Percentiles rank a stretch among this genome's conserved stretches.
Evolutionary conservation across 2,888 invertebrate genomes (phyloP).

Genomic region (Argyresthia goedartella): DNA sequence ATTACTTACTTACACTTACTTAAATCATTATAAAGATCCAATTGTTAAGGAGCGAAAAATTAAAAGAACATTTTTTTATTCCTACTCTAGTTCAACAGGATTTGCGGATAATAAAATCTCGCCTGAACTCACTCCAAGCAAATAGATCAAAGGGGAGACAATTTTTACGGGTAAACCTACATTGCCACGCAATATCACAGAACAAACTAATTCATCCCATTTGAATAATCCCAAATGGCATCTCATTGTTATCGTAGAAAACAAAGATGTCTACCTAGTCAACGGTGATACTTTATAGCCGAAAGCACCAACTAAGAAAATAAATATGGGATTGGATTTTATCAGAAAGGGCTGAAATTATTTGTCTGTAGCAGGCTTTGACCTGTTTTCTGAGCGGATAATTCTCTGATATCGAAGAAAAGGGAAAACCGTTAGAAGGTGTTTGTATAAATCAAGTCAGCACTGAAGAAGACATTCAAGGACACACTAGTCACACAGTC

Average conservation of each 20-base stretch:
- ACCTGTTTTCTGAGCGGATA: background rate
- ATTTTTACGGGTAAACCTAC: background rate
- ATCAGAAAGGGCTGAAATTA: background rate
- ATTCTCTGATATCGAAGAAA: background rate
- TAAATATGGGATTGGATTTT: background rate
- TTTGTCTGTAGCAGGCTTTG: background rate
- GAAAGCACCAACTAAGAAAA: background rate
- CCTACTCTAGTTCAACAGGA: background rate
- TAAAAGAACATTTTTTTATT: too few species aligned
- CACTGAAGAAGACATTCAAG: background rate
- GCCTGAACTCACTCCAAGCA: background rate
- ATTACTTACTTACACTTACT: too few species aligned
- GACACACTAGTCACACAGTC: background rate
- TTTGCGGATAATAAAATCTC: slow-evolving; percentile 1
- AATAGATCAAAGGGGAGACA: slow-evolving; percentile 2
- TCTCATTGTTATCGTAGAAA: background rate
- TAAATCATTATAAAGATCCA: too few species aligned
- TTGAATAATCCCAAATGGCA: slow-evolving; percentile 3
- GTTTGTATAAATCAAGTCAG: background rate
- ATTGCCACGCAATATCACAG: background rate
- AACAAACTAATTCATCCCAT: slow-evolving; percentile 4
- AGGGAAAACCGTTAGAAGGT: background rate
- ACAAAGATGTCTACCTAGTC: slow-evolving; percentile 2
- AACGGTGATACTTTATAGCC: background rate
- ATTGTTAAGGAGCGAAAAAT: too few species aligned